These are phyloP conservation scores for Casuarius casuarius DNA, from an alignment of 2,113 vertebrate genomes.

Conservation along the genomic window DNA sequence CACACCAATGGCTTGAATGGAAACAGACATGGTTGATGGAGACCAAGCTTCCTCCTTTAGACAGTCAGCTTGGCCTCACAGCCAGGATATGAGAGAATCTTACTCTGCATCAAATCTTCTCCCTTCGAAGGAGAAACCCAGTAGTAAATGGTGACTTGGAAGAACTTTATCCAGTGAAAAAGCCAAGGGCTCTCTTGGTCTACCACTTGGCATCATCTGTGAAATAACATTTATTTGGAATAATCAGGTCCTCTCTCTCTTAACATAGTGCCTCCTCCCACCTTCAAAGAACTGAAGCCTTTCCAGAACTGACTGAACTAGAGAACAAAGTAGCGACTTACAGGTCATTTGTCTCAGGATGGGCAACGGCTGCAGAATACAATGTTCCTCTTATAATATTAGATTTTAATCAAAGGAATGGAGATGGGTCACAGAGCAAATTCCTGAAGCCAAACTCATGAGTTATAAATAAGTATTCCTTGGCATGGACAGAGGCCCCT, in stretches of 20 bases:
- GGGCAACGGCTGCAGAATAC: not conserved
- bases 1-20: not conserved
- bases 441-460: conserved; percentile 37
- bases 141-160: not conserved
- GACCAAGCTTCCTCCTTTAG: not conserved
- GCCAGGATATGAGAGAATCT: not conserved
- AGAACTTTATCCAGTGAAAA: not conserved
- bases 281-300: not conserved
- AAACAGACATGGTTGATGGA: not conserved
- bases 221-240: not conserved
- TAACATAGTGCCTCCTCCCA: not conserved
- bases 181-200: not conserved
- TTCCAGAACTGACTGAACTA: conserved; percentile 8
- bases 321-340: not conserved
- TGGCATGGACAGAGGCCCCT: not conserved
- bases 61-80: not conserved
- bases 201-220: not conserved
- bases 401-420: conserved; percentile 47
- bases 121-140: not conserved
- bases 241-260: not conserved
- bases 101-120: not conserved
- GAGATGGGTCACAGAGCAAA: conserved; percentile 51
- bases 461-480: conserved; percentile 47
- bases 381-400: conserved; percentile 2
- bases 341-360: conserved; percentile 13